These are phyloP conservation scores for Oncorhynchus kisutch DNA, from an alignment of 2,113 vertebrate genomes.

Conservation along the genomic window DNA sequence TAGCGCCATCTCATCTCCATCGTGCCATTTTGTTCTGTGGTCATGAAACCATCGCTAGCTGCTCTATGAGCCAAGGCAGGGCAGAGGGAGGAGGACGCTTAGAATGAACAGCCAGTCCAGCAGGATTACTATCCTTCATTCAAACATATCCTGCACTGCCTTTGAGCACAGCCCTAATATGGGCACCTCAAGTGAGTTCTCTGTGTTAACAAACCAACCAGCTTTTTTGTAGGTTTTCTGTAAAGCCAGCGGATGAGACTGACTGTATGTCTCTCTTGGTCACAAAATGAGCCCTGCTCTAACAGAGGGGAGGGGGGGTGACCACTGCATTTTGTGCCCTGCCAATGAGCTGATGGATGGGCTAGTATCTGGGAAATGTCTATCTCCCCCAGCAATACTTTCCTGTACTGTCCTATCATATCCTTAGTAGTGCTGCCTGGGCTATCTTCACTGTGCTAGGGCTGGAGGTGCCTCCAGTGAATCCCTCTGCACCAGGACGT, in stretches of 20 bases:
- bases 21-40: constrained; percentile 49
- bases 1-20: constrained; percentile 53
- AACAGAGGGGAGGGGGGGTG: constrained; percentile 11
- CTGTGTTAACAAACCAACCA: not conserved
- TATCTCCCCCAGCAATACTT: constrained; percentile 5
- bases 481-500: not conserved
- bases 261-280: not conserved
- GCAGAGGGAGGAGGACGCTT: constrained; percentile 28
- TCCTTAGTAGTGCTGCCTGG: not conserved
- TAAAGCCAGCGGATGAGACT: not conserved
- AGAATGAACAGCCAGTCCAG: constrained; percentile 56
- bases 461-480: not conserved
- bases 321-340: constrained; percentile 41
- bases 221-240: not conserved
- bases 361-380: not conserved
- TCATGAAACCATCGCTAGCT: constrained; percentile 49
- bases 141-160: not conserved
- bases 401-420: not conserved
- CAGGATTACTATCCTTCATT: constrained; percentile 65
- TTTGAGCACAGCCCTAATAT: not conserved
- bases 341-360: constrained; percentile 42
- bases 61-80: constrained; percentile 46
- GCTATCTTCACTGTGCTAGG: not conserved
- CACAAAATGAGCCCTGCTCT: not conserved
- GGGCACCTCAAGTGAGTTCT: no score